phyloP scores from a whole-genome alignment of 2,888 invertebrate genomes.

The Athalia rosae region DNA sequence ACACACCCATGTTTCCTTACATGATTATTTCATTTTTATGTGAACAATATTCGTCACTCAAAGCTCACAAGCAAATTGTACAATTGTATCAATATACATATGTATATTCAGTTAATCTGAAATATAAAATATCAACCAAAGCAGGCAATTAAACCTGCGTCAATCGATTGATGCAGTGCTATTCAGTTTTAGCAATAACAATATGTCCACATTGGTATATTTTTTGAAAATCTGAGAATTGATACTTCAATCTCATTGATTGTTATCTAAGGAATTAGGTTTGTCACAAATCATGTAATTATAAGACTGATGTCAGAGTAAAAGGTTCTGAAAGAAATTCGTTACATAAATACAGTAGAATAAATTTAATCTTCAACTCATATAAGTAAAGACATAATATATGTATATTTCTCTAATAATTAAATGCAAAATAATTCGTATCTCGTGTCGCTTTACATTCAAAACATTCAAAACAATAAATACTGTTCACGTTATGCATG shows the following conservation, averaged over 20 bases:
- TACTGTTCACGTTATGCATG: conserved; percentile 31
- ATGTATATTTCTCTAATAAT: conserved; percentile 21
- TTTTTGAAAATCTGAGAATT: neutral
- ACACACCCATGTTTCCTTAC: conserved; percentile 11
- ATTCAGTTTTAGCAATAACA: conserved; percentile 12
- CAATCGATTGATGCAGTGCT: conserved; percentile 33
- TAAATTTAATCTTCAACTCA: conserved; percentile 12
- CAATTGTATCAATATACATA: conserved; percentile 26
- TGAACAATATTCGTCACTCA: conserved; percentile 28
- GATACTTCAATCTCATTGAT: conserved; percentile 3
- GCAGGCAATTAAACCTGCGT: conserved; percentile 16
- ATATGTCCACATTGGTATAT: conserved; percentile 8
- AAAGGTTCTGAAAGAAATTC: conserved; percentile 22
- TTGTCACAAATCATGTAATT: neutral
- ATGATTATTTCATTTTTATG: conserved; percentile 30
- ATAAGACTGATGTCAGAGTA: conserved; percentile 24
- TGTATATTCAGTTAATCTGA: conserved; percentile 30
- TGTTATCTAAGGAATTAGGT: conserved; percentile 4
- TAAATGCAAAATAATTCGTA: conserved; percentile 36
- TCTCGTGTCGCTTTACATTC: conserved; percentile 18
- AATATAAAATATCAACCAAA: conserved; percentile 35
- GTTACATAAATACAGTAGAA: conserved; percentile 4
- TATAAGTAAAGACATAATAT: conserved; percentile 12
- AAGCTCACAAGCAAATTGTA: conserved; percentile 27
- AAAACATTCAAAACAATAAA: conserved; percentile 41